Conservation (phyloP, 2,797 vertebrate genomes). For the Tapera naevia region DNA sequence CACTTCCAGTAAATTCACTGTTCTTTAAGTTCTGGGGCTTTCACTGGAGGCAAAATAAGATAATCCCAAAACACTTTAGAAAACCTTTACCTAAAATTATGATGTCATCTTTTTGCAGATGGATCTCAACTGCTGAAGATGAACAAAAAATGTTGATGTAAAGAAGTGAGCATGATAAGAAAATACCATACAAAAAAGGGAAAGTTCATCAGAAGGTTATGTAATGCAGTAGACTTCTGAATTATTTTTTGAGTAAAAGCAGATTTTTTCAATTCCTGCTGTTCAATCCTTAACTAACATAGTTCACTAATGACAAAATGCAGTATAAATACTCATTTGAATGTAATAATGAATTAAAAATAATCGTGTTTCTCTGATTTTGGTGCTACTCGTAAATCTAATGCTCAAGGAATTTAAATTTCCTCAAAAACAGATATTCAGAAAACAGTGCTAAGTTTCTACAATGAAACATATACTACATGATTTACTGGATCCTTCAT, state of each 20-base stretch:
- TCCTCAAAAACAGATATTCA: neutral
- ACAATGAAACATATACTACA: neutral
- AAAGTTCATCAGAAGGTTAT: neutral
- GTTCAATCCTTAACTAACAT: neutral
- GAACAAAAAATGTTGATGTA: neutral
- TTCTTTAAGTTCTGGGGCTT: neutral
- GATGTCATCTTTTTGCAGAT: neutral
- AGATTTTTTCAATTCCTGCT: neutral
- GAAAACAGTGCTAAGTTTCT: neutral
- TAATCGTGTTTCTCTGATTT: neutral
- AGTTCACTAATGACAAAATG: neutral
- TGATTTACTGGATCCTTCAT: neutral
- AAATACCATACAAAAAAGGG: neutral
- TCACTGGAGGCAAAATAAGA: neutral
- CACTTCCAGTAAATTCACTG: neutral
- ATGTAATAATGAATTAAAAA: neutral
- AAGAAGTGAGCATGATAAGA: neutral
- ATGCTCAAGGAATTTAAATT: neutral
- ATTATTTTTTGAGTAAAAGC: neutral
- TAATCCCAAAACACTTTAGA: neutral
- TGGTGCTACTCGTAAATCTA: neutral
- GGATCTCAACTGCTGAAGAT: neutral
- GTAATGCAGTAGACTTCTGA: neutral
- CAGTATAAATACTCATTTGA: neutral
- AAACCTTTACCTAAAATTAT: neutral